Evolutionary conservation across 2,113 vertebrate species (phyloP).

Genomic region (Ictalurus punctatus): DNA sequence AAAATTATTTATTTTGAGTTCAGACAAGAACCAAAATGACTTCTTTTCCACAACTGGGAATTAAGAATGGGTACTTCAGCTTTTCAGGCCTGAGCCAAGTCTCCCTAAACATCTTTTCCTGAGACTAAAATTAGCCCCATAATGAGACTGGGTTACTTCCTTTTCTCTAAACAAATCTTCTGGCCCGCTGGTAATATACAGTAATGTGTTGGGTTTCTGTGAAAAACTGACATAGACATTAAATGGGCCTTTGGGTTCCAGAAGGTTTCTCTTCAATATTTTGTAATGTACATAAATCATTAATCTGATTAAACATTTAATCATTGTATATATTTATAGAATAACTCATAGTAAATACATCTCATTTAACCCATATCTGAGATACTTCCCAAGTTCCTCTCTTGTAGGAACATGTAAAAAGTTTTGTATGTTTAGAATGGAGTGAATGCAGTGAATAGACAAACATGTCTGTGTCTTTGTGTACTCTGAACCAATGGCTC

Average conservation of each 20-base stretch:
- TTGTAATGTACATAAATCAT: background rate
- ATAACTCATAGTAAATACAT: background rate
- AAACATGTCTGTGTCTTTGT: conserved; percentile 67
- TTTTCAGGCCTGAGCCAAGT: conserved; percentile 67
- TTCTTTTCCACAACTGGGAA: conserved; percentile 73
- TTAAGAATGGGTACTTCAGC: conserved; percentile 66
- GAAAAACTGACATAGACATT: conserved; percentile 65
- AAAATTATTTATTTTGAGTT: conserved; percentile 78
- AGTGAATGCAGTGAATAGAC: conserved; percentile 58
- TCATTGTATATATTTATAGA: background rate
- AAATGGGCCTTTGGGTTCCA: conserved; percentile 26
- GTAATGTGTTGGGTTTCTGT: conserved; percentile 26
- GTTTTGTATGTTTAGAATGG: conserved; percentile 60
- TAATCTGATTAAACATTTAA: conserved; percentile 4
- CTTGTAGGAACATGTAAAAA: conserved; percentile 32
- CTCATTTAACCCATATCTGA: background rate
- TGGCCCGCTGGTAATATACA: conserved; percentile 66
- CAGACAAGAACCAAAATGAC: conserved; percentile 75
- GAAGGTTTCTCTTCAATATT: conserved; percentile 4
- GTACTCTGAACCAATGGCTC: conserved; percentile 69
- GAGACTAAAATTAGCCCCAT: conserved; percentile 78
- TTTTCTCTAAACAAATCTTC: conserved; percentile 73
- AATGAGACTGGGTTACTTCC: conserved; percentile 76
- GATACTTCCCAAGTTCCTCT: background rate
- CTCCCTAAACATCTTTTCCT: conserved; percentile 77